These are phyloP conservation scores for Trigoniulus corallinus DNA, from an alignment of 1,140 invertebrate genomes.

Conservation along the genomic window DNA sequence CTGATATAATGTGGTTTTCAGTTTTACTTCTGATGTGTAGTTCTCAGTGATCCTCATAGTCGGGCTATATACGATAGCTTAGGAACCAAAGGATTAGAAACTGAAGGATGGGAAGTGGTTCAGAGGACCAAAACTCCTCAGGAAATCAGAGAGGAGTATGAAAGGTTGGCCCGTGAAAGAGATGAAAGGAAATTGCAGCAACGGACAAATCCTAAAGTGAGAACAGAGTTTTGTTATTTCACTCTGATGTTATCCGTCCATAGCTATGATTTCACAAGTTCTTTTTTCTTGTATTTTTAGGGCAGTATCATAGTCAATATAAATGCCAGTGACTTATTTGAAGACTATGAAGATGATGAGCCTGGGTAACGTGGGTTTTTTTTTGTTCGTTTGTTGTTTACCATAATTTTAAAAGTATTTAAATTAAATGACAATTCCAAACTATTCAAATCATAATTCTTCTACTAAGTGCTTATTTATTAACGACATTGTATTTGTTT, in stretches of 20 bases:
- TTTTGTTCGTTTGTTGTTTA: no score
- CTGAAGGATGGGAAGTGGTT: constrained; percentile 82
- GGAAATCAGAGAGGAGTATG: constrained; percentile 89
- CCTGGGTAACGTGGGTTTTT: no score
- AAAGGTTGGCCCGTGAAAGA: constrained; percentile 55
- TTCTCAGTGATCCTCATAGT: constrained; percentile 55
- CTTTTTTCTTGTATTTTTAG: constrained; percentile 15
- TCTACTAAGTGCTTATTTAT: background rate
- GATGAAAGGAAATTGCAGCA: constrained; percentile 70
- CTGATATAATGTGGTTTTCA: no score
- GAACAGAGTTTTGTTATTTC: no score
- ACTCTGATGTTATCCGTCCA: no score
- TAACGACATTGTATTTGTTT: no score
- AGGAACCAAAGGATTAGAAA: constrained; percentile 62
- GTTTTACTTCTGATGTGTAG: no score
- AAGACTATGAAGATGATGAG: constrained; percentile 39
- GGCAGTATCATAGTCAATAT: constrained; percentile 70
- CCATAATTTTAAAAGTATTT: no score
- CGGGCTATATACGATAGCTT: constrained; percentile 64
- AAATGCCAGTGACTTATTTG: constrained; percentile 86
- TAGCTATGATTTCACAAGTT: no score
- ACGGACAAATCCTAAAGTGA: constrained; percentile 65
- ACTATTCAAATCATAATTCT: background rate
- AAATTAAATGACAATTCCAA: no score
- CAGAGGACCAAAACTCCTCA: constrained; percentile 73